These are phyloP conservation scores for Perizoma flavofasciatum DNA, from an alignment of 2,888 invertebrate genomes.

Conservation along the genomic window DNA sequence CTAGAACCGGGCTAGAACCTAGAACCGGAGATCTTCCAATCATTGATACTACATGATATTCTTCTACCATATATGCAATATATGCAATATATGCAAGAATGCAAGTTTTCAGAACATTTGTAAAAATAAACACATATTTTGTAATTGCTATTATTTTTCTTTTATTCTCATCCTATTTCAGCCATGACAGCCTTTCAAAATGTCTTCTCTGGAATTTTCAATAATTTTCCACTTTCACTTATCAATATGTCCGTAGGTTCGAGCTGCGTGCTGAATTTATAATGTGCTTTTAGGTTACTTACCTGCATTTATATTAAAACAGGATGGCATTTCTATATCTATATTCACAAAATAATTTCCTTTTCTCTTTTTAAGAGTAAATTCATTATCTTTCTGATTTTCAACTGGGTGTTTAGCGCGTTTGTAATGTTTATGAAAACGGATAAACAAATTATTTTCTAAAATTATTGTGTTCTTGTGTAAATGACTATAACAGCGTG, in stretches of 20 bases:
- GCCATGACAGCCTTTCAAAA: not conserved
- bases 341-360: not conserved
- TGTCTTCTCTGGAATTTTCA: constrained; percentile 11
- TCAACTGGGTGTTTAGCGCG: too few relatives aligned
- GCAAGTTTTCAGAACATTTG: too few relatives aligned
- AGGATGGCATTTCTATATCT: constrained; percentile 10
- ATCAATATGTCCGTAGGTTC: constrained; percentile 26
- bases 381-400: too few relatives aligned
- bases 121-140: too few relatives aligned
- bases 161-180: not conserved
- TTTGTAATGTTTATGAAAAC: too few relatives aligned
- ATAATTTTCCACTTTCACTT: constrained; percentile 17
- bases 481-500: too few relatives aligned
- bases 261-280: constrained; percentile 19
- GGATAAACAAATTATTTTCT: too few relatives aligned
- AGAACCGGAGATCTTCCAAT: not conserved
- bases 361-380: too few relatives aligned
- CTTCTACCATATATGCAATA: too few relatives aligned
- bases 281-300: constrained; percentile 7
- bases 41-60: not conserved
- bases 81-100: too few relatives aligned
- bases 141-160: too few relatives aligned
- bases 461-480: too few relatives aligned
- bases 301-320: constrained; percentile 14
- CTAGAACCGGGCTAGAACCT: not conserved